Evolutionary conservation across 64 coral and sea anemone species (phyloP).

Genomic region (Stichodactyla mertensii): DNA sequence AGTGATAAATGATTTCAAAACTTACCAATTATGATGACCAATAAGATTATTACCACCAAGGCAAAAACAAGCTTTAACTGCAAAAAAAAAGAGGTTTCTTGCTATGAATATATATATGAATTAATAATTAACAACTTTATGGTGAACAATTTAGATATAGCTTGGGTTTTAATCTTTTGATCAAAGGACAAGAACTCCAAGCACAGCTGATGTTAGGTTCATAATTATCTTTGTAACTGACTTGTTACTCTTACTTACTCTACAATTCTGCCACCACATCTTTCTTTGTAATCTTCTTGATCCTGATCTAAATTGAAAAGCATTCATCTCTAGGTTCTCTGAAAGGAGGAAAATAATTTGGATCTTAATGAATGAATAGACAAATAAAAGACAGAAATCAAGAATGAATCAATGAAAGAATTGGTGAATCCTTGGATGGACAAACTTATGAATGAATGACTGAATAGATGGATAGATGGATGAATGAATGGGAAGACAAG

Average conservation of each 20-base stretch:
- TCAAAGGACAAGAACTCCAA: too few species aligned
- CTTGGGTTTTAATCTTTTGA: too few species aligned
- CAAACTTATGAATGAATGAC: not conserved
- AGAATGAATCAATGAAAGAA: not conserved
- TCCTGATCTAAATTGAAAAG: conserved; percentile 85
- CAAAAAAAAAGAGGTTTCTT: conserved; percentile 12
- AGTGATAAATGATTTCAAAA: not conserved
- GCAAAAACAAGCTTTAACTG: conserved; percentile 89
- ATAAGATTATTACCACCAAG: conserved; percentile 70
- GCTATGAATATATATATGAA: not conserved
- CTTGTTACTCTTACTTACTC: conserved; percentile 34
- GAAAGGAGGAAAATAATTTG: not conserved
- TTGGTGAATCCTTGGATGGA: too few species aligned
- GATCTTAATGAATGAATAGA: not conserved
- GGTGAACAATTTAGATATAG: too few species aligned
- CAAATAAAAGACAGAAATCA: not conserved
- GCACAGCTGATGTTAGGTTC: too few species aligned
- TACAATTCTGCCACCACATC: conserved; percentile 97
- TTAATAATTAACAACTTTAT: not conserved
- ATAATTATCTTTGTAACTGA: not conserved
- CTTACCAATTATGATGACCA: conserved; percentile 85
- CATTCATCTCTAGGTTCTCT: conserved; percentile 91
- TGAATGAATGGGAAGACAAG: not conserved
- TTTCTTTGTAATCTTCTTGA: conserved; percentile 93
- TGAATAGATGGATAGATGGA: not conserved